Base-by-base conservation (phyloP, 2,888 invertebrate species). In the Scrobipalpa costella region DNA sequence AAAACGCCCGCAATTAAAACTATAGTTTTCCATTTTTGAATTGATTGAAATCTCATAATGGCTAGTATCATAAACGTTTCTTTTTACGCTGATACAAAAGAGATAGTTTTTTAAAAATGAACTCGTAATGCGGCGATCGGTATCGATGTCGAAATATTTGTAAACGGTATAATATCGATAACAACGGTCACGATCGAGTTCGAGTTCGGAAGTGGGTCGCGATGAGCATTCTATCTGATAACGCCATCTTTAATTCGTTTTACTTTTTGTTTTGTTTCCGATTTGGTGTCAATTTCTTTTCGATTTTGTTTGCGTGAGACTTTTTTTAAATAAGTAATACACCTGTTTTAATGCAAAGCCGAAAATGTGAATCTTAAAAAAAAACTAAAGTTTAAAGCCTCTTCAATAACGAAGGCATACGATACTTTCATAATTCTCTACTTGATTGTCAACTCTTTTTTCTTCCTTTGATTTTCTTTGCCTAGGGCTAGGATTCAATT, bases 131-230 rank as follows among this genome's bases (percentile, higher is more conserved):
- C 57, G 67, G 62, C 70, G 86, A 87, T 88, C 69, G 72, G 71
- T 86, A 88, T 89, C 89, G 70, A 84, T 86, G 89, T 90, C 87
- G 89, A 89, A 90, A 90, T 89, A 85, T 90, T 88, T 88, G 86
- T 89, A 88, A 87, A 86, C 82, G 84, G 81, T 84, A 86, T 83
- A 81, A 68, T 73, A 74, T 76, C 77, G 82, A 81, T 82, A 80
- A 69, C 74, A 74, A 63, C 68, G 74, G 81, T 83, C 83, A 79
- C 78, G 85, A 83, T 81, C 44, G 34, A 33, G 40, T 38, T 36
- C 58, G 13, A 19, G 17, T 50, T 61, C 34, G 17, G 15, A 84
- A 68, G 64, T 70, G 38, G 64, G 61, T 50, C 36, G 21, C 36
- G 61, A 61, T 49, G 65, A 55, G 62, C 52, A 71, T 70, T 73